Conservation (phyloP, 1,140 invertebrate genomes). For the Diachasmimorpha longicaudata region DNA sequence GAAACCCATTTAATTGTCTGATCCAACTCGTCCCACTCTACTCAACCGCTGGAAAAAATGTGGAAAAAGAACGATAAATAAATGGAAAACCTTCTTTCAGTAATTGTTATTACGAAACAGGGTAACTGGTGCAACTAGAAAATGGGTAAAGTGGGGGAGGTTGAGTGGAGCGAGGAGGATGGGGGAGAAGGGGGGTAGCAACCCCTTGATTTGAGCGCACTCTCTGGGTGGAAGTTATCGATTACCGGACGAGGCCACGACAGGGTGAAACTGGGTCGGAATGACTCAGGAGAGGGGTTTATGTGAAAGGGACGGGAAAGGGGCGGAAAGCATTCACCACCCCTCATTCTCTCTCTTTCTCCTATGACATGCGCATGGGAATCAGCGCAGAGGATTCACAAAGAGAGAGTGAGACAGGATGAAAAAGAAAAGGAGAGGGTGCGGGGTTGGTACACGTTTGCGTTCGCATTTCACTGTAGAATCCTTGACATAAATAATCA, state of each 20-base stretch:
- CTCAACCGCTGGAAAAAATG: not conserved
- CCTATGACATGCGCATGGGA: not conserved
- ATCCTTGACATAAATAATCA: conserved; percentile 64
- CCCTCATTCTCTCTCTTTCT: not conserved
- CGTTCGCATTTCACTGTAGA: conserved; percentile 52
- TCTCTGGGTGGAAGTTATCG: conserved; percentile 47
- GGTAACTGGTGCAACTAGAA: conserved; percentile 6
- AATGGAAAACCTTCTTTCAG: not conserved
- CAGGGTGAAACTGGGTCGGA: conserved; percentile 60
- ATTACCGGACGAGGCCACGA: conserved; percentile 50
- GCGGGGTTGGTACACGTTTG: conserved; percentile 28
- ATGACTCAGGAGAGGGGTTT: conserved; percentile 36
- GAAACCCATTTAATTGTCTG: no score
- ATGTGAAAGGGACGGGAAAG: not conserved
- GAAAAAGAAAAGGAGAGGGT: not conserved
- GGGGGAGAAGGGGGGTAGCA: conserved; percentile 17
- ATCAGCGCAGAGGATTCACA: conserved; percentile 6
- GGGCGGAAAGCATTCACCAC: not conserved
- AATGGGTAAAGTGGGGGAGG: conserved; percentile 16
- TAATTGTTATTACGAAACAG: conserved; percentile 1
- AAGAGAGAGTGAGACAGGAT: not conserved
- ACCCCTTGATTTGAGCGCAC: conserved; percentile 13
- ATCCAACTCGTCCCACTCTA: no score
- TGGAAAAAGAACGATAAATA: not conserved
- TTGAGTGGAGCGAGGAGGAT: not conserved